These are phyloP conservation scores for Dastarcus helophoroides DNA, from an alignment of 2,888 invertebrate species.

Conservation along the genomic window DNA sequence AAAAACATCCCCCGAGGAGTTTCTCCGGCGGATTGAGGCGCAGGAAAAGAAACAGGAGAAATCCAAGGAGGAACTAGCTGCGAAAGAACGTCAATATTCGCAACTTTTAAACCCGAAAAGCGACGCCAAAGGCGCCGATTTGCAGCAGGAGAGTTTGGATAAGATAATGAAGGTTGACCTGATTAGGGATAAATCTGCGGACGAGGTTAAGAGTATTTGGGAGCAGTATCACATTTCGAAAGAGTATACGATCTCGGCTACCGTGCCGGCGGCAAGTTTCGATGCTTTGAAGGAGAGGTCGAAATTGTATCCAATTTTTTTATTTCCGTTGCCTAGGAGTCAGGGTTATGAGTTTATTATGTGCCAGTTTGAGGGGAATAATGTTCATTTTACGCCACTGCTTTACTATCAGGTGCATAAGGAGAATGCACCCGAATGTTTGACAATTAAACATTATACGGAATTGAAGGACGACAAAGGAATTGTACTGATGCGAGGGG, in stretches of 20 bases:
- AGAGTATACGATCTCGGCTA: slow-evolving; percentile 59
- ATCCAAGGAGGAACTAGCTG: slow-evolving; percentile 35
- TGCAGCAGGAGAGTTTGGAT: slow-evolving; percentile 41
- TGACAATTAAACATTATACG: slow-evolving; percentile 67
- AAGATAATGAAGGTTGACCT: slow-evolving; percentile 71
- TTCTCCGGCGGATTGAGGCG: slow-evolving; percentile 50
- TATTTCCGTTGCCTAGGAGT: slow-evolving; percentile 69
- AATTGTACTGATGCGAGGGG: slow-evolving; percentile 74
- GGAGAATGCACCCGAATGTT: slow-evolving; percentile 80
- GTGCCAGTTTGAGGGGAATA: slow-evolving; percentile 58
- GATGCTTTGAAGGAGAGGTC: slow-evolving; percentile 47
- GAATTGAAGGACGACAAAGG: slow-evolving; percentile 61
- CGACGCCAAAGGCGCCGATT: slow-evolving; percentile 15
- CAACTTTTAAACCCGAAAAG: slow-evolving; percentile 53
- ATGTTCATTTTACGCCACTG: slow-evolving; percentile 74
- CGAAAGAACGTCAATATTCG: slow-evolving; percentile 44
- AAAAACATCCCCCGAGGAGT: slow-evolving; percentile 64
- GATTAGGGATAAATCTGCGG: slow-evolving; percentile 54
- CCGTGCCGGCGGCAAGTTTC: slow-evolving; percentile 51
- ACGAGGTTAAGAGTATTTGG: slow-evolving; percentile 70
- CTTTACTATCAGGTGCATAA: slow-evolving; percentile 78
- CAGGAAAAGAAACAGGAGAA: slow-evolving; percentile 33
- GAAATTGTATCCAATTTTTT: slow-evolving; percentile 53
- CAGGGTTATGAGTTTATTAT: slow-evolving; percentile 81
- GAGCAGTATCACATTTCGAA: slow-evolving; percentile 67